Base-by-base conservation (phyloP, 2,797 vertebrate species). In the Sciaenops ocellatus region DNA sequence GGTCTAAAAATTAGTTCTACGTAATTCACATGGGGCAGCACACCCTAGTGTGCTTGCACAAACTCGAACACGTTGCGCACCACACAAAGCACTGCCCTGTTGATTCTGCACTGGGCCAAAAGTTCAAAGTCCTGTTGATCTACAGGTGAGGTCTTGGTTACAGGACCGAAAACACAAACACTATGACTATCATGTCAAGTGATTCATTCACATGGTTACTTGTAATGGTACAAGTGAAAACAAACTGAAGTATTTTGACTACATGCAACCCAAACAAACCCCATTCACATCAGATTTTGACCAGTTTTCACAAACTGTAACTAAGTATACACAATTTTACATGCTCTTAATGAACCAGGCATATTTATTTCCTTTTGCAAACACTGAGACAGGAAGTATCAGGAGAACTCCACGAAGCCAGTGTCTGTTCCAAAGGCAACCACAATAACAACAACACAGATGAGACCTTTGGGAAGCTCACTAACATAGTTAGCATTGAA, bases 111-210 rank as follows among this genome's bases (percentile, higher is more conserved):
- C 48, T 48, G 57, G 78, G 84, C 70, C 50, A 85, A 87, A 82
- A 67, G 87, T 76, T 70, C 82, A 87, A 86, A 92, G 88, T 90
- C 85, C 84, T 84, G 68, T 84, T 83, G 83, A 85, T 82, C 67
- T 79, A 72, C 84, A 79, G 87, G 75, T 79, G 62, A 83, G 68
- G 72, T 73, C 68, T 78, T 69, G 28, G 70, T 77, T 47, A 84
- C 63, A 57, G 46, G 38, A 57, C 63, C 48, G 57, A 74, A 74
- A 83, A 81, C 51, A 83, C 57, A 80, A 76, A 70, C 68, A 69
- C 54, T 56, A 41, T 47, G 16, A 20, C 62, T 51, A 54, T 78
- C 47, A 56, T 50, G 64, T 73, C 20, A 71, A 57, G 69, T 67
- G 17, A 60, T 69, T 61, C 26, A 44, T 69, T 80, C 41, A 73